A percentile compares a stretch with the other conserved stretches of the same genome.
Conservation (phyloP, 2,888 invertebrate genomes). For the Phymatocera aterrima region DNA sequence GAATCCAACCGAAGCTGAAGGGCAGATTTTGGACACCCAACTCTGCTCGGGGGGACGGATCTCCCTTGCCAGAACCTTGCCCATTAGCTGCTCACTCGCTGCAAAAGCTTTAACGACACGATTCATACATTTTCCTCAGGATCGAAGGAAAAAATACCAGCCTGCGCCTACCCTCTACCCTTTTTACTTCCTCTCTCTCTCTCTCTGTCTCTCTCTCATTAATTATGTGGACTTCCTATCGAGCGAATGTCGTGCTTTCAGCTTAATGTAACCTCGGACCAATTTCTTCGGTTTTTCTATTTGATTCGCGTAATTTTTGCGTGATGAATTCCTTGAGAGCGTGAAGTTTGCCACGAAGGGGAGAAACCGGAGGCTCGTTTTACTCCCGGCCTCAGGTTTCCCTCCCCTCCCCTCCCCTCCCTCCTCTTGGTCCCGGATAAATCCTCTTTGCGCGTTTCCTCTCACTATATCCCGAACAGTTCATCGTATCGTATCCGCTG, state of each 20-base stretch:
- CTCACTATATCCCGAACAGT: constrained; percentile 28
- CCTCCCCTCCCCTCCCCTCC: no score
- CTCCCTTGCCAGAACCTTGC: constrained; percentile 55
- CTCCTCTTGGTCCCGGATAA: constrained; percentile 3
- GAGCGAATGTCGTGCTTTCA: no score
- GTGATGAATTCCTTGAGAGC: no score
- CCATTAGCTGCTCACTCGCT: constrained; percentile 69
- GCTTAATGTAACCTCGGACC: no score
- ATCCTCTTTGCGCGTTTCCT: constrained; percentile 28
- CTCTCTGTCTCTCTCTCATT: constrained; percentile 46
- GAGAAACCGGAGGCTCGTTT: not conserved
- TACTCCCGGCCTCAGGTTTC: not conserved
- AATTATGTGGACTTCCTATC: no score
- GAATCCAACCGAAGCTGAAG: constrained; percentile 4
- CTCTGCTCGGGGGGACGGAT: constrained; percentile 56
- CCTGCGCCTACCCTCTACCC: constrained; percentile 49
- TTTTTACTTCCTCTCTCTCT: constrained; percentile 41
- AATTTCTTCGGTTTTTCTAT: no score
- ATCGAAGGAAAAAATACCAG: constrained; percentile 11
- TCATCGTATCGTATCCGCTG: constrained; percentile 34
- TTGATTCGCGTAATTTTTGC: no score
- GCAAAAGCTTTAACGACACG: constrained; percentile 71
- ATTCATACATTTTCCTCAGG: constrained; percentile 71
- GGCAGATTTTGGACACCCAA: constrained; percentile 66
- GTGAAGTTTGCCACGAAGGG: not conserved